These are phyloP conservation scores for Microtus ochrogaster DNA, from an alignment of 2,113 vertebrate genomes.

Conservation along the genomic window DNA sequence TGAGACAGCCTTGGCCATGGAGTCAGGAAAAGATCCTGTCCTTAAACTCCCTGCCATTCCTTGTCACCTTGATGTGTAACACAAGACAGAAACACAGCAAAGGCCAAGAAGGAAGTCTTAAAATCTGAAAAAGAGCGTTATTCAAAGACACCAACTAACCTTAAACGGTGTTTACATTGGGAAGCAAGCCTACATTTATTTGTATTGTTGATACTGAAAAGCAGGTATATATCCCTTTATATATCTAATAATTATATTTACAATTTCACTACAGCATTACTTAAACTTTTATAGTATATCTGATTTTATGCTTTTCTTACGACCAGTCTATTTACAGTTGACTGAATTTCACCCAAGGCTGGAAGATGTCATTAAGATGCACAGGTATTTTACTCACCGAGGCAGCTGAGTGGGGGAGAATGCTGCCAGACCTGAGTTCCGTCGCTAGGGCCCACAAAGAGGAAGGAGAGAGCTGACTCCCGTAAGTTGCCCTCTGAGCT, in stretches of 20 bases:
- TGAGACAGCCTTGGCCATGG: background rate
- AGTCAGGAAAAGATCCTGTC: background rate
- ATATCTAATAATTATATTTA: background rate
- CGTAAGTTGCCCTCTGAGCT: too few species aligned
- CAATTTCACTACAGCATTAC: background rate
- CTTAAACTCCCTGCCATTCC: background rate
- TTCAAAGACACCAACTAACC: background rate
- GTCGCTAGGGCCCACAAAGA: too few species aligned
- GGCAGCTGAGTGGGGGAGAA: too few species aligned
- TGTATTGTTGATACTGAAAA: background rate
- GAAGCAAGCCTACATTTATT: background rate
- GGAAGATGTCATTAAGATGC: background rate
- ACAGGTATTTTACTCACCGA: background rate
- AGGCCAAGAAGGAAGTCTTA: background rate
- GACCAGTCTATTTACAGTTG: background rate
- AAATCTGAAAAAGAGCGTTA: background rate
- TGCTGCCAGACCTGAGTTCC: too few species aligned
- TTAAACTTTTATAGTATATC: background rate
- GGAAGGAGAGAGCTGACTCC: too few species aligned
- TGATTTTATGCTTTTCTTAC: background rate
- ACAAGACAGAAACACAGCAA: background rate
- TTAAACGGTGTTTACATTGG: background rate
- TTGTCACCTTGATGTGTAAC: background rate
- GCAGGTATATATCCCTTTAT: background rate
- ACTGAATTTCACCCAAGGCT: background rate